Percentiles rank a stretch among this genome's conserved stretches.
These are phyloP conservation scores for Quadriops clusia DNA, from an alignment of 2,888 invertebrate species.

Conservation along the genomic window DNA sequence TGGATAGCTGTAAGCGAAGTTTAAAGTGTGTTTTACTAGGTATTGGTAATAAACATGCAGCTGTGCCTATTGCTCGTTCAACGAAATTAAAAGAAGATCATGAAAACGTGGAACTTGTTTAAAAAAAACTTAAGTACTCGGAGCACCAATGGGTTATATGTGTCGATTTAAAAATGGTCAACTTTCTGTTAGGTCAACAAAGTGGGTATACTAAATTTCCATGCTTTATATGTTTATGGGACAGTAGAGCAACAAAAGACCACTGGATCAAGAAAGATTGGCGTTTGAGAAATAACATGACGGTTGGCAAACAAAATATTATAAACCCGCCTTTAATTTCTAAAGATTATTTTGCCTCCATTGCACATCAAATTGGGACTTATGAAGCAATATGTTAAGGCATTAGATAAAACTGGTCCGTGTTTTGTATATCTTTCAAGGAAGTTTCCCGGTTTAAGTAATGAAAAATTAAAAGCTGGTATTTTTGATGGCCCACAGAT, in stretches of 20 bases:
- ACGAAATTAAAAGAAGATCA: slow-evolving; percentile 13
- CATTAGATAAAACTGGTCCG: slow-evolving; percentile 11
- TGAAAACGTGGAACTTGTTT: slow-evolving; percentile 13
- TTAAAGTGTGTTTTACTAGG: slow-evolving; percentile 7
- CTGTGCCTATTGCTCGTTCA: slow-evolving; percentile 9
- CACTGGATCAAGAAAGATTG: slow-evolving; percentile 15
- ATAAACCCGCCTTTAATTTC: slow-evolving; percentile 4
- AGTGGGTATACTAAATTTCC: slow-evolving; percentile 20
- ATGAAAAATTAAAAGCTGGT: slow-evolving; percentile 11
- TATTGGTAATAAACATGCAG: slow-evolving; percentile 10
- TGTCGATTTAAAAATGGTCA: slow-evolving; percentile 15
- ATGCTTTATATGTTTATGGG: slow-evolving; percentile 21
- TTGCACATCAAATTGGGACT: slow-evolving; percentile 5
- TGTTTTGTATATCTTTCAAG: slow-evolving; percentile 7
- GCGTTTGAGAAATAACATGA: slow-evolving; percentile 9
- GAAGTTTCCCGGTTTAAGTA: slow-evolving; percentile 4
- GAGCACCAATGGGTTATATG: slow-evolving; percentile 15
- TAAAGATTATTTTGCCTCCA: slow-evolving; percentile 11
- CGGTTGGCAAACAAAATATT: slow-evolving; percentile 5
- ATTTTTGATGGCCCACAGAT: slow-evolving; percentile 11
- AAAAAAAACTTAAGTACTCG: slow-evolving; percentile 9
- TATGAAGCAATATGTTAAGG: slow-evolving; percentile 10
- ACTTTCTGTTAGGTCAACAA: slow-evolving; percentile 18
- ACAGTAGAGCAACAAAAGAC: slow-evolving; percentile 17
- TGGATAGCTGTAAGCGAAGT: slow-evolving; percentile 15